Conservation (phyloP, 2,113 vertebrate genomes). For the Myiozetetes cayanensis region DNA sequence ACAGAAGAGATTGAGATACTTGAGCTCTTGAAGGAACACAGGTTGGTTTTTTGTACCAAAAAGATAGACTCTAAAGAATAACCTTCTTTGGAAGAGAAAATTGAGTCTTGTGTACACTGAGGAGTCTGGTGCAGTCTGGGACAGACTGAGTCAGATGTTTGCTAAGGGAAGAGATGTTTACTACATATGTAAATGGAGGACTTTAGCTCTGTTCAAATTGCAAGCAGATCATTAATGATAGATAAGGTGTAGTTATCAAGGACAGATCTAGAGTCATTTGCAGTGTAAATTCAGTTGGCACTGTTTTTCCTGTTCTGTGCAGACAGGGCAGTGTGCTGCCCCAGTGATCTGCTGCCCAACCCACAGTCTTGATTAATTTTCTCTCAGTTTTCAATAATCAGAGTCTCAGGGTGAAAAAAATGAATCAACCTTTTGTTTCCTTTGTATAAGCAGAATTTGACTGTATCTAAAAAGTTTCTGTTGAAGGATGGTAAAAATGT, state of each 20-base stretch:
- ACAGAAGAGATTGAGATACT: not conserved
- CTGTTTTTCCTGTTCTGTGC: not conserved
- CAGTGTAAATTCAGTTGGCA: not conserved
- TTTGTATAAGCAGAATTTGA: not conserved
- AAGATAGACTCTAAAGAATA: not conserved
- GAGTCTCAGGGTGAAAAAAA: not conserved
- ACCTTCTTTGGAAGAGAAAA: not conserved
- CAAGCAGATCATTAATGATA: slow-evolving; percentile 44
- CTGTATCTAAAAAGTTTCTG: not conserved
- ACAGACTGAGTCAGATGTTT: slow-evolving; percentile 27
- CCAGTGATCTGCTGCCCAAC: not conserved
- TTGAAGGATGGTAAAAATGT: not conserved
- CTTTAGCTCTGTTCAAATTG: slow-evolving; percentile 49
- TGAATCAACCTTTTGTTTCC: not conserved
- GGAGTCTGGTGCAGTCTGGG: not conserved
- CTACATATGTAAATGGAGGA: slow-evolving; percentile 20
- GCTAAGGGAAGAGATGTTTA: not conserved
- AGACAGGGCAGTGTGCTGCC: not conserved
- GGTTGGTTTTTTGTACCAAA: not conserved
- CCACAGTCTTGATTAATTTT: not conserved
- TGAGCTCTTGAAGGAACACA: not conserved
- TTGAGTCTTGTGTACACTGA: not conserved
- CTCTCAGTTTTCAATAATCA: not conserved
- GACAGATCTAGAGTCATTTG: slow-evolving; percentile 16
- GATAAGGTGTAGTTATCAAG: slow-evolving; percentile 45